Evolutionary conservation across 2,888 invertebrate species (phyloP).

Genomic region (Leptopilina drosophilae): DNA sequence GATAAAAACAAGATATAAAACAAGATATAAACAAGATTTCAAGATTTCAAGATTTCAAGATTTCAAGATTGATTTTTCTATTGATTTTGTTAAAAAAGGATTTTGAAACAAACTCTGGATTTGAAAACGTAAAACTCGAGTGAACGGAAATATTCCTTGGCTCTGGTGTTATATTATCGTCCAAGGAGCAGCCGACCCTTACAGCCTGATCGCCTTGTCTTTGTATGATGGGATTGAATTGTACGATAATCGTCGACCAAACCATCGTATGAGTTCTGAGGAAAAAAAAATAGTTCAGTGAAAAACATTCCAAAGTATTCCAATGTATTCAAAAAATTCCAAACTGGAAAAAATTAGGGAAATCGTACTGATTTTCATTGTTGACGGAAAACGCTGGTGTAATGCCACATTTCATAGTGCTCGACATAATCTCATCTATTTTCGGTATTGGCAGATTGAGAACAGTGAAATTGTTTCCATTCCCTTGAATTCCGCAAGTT

Average conservation of each 20-base stretch:
- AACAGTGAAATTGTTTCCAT: constrained; percentile 77
- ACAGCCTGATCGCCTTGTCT: constrained; percentile 90
- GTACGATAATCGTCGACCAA: constrained; percentile 87
- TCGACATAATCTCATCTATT: constrained; percentile 54
- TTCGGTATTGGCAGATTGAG: constrained; percentile 81
- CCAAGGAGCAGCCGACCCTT: constrained; percentile 87
- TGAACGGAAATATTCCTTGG: constrained; percentile 78
- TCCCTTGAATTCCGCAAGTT: constrained; percentile 82
- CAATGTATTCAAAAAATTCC: no score
- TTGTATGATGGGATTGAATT: constrained; percentile 90
- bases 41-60: no score
- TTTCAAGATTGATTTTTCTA: no score
- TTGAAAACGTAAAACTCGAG: constrained; percentile 79
- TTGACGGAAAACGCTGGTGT: constrained; percentile 71
- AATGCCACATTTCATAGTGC: constrained; percentile 70
- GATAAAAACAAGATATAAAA: no score
- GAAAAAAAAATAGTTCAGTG: not conserved
- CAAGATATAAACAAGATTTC: no score
- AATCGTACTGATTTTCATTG: constrained; percentile 69
- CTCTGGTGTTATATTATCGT: constrained; percentile 76
- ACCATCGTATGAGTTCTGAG: constrained; percentile 82
- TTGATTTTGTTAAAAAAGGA: no score
- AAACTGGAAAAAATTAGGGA: not conserved
- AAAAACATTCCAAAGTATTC: not conserved
- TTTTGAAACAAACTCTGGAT: constrained; percentile 76